phyloP scores from a whole-genome alignment of 1,140 invertebrate species.

The Bilobella aurantiaca region DNA sequence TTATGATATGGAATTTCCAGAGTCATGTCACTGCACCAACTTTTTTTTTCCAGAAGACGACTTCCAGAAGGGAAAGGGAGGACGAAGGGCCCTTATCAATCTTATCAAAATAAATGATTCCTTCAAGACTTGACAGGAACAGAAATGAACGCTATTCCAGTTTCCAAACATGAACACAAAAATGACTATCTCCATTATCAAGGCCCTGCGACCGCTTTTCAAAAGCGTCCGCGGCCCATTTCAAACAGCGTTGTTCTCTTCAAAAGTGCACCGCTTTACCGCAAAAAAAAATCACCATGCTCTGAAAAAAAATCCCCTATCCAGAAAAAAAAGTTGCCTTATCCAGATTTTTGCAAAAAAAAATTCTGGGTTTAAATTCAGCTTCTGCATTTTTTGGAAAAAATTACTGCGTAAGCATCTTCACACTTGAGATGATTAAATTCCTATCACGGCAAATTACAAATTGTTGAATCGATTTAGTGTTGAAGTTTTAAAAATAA shows the following conservation, averaged over 20 bases:
- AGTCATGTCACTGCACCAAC: not conserved
- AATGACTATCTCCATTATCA: no score
- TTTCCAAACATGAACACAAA: no score
- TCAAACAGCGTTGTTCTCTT: not conserved
- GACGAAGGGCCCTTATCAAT: not conserved
- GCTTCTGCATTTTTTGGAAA: no score
- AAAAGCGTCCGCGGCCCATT: not conserved
- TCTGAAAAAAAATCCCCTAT: not conserved
- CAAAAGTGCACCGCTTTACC: not conserved
- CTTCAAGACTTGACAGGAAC: conserved; percentile 10
- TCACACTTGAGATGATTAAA: no score
- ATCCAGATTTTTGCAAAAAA: no score
- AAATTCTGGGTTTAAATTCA: no score
- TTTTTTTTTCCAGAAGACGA: not conserved
- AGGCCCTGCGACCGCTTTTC: not conserved
- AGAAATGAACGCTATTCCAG: not conserved
- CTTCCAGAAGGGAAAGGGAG: no score
- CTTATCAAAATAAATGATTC: conserved; percentile 9
- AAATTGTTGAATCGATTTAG: no score
- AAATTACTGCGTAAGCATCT: no score
- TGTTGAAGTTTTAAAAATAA: no score
- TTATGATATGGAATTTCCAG: conserved; percentile 9
- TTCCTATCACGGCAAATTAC: no score
- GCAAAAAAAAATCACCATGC: not conserved
- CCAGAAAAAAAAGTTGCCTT: no score